phyloP scores from a whole-genome alignment of 1,140 invertebrate genomes.

The Bactericera cockerelli region DNA sequence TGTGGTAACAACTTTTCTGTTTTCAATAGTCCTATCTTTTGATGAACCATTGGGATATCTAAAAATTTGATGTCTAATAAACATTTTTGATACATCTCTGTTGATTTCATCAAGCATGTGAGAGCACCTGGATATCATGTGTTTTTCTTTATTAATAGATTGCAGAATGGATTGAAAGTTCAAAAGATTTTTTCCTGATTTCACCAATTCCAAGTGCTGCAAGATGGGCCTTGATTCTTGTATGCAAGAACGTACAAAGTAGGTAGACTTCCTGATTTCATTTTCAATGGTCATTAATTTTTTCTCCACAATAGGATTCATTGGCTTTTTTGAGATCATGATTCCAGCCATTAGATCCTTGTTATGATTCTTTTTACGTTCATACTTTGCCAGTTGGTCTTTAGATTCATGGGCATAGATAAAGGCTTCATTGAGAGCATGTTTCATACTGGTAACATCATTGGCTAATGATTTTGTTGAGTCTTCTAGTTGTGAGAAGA shows the following conservation, averaged over 20 bases:
- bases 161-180: constrained; percentile 6
- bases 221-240: constrained; percentile 6
- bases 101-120: constrained; percentile 1
- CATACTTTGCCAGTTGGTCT: neutral
- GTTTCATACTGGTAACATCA: neutral
- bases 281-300: neutral
- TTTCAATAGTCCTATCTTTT: neutral
- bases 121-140: neutral
- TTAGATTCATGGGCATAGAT: constrained; percentile 3
- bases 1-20: neutral
- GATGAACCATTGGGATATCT: neutral
- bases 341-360: neutral
- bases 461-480: neutral
- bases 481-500: constrained; percentile 1
- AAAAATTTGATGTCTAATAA: neutral
- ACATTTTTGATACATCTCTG: neutral
- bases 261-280: constrained; percentile 1
- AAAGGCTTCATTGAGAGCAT: neutral
- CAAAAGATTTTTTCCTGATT: constrained; percentile 2
- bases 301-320: constrained; percentile 4
- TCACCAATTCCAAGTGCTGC: neutral
- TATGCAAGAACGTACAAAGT: neutral
- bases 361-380: neutral
- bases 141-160: constrained; percentile 2
- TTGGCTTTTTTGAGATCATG: neutral